Evolutionary conservation across 2,113 vertebrate species (phyloP), one percentile per base, ranked within the genome.

Genomic region (Gasterosteus aculeatus): DNA sequence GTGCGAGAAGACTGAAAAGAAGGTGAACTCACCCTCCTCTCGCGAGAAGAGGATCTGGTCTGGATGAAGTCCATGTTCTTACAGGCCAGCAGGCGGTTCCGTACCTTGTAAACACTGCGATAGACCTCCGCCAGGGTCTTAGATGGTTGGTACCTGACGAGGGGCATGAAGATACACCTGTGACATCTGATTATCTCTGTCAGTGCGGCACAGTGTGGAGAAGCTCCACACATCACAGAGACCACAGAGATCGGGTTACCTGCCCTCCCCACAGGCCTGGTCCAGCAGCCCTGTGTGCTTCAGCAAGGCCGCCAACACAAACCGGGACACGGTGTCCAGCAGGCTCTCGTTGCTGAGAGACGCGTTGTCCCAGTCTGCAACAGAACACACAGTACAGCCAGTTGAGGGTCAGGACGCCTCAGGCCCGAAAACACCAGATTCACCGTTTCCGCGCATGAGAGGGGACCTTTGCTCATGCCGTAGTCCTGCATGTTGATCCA

Each of bases 401-500:
- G 7, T 14, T 2, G 14, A 7, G 9, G 10, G 3, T 10, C 10
- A 6, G 12, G 26, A 35, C 26, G 11, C 14, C 47, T 47, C 7
- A 2, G 16, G 22, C 3, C 10, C 7, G 29, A 9, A 72, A 2
- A 19, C 6, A 5, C 5, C 9, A 4, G 19, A 4, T 0, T 64
- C 7, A 14, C 58, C 0, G 6, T 7, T 4, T 10, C 10, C 7
- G 14, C 0, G 63, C 29, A 31, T 5, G 22, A 54, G 19, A 18
- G 7, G 82, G 81, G 82, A 98, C 98, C 98, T 97, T 98, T 99
- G 92, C 96, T 98, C 59, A 98, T 74, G 77, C 97, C 97, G 56
- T 98, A 99, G 89, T 99, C 98, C 77, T 97, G 96, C 97, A 99
- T 96, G 86, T 96, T 98, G 90, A 97, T 95, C 98, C 98, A 99